Percentiles rank a stretch among this genome's conserved stretches.
Evolutionary conservation across 2,113 vertebrate species (phyloP).

Genomic region (Podarcis muralis): DNA sequence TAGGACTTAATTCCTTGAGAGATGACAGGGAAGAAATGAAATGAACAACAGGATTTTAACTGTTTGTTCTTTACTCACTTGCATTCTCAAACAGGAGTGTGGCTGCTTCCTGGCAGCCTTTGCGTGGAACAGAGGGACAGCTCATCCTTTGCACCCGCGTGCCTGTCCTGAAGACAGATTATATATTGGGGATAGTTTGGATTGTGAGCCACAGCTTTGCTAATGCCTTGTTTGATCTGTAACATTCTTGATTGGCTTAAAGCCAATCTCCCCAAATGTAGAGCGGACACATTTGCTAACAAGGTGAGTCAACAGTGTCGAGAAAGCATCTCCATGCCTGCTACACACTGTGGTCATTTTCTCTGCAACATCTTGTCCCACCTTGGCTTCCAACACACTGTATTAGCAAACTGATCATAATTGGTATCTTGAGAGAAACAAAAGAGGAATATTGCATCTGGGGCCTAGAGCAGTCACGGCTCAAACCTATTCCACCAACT

Average conservation of each 20-base stretch:
- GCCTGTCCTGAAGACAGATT: neutral
- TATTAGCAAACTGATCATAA: neutral
- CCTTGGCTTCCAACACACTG: no score
- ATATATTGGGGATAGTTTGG: neutral
- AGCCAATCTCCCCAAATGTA: neutral
- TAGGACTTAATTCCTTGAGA: neutral
- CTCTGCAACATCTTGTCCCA: neutral
- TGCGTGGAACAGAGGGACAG: neutral
- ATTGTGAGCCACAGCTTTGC: neutral
- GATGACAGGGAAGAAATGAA: neutral
- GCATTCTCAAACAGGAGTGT: neutral
- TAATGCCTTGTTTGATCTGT: neutral
- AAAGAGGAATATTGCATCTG: neutral
- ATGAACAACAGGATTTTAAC: accelerated
- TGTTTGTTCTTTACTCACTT: neutral
- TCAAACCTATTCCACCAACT: no score
- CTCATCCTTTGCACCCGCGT: neutral
- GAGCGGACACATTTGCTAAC: neutral
- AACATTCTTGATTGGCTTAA: neutral
- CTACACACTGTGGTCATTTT: neutral
- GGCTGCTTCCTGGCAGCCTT: neutral
- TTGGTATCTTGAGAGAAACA: neutral
- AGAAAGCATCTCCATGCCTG: neutral
- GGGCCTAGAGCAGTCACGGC: no score
- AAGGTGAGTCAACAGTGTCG: neutral